Conservation (phyloP, 2,888 invertebrate genomes). For the Seira musarum region DNA sequence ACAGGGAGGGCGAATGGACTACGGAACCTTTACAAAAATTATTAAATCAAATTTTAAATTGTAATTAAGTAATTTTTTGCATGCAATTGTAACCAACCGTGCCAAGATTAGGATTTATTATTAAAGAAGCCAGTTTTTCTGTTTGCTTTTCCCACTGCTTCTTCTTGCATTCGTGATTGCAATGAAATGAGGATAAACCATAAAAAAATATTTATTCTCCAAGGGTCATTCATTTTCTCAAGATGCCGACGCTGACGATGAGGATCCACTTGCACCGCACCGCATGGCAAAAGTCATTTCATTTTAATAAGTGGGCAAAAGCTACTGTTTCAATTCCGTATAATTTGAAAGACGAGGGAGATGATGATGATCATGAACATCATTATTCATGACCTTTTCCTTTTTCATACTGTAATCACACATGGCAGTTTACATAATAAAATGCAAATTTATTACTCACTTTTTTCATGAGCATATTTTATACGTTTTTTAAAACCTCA, state of each 20-base stretch:
- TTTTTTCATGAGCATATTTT: background rate
- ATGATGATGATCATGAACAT: constrained; percentile 4
- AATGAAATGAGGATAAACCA: too few species aligned
- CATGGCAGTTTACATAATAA: constrained; percentile 8
- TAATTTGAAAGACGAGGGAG: background rate
- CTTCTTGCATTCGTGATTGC: background rate
- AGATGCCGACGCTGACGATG: constrained; percentile 1
- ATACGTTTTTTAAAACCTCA: too few species aligned
- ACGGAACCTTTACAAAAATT: too few species aligned
- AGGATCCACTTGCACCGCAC: too few species aligned
- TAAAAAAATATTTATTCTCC: background rate
- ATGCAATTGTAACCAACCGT: too few species aligned
- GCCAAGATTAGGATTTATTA: too few species aligned
- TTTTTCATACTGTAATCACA: constrained; percentile 6
- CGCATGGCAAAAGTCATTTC: too few species aligned
- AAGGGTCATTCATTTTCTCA: constrained; percentile 11
- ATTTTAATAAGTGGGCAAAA: background rate
- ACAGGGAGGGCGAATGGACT: too few species aligned
- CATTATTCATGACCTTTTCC: background rate
- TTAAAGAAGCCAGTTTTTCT: background rate
- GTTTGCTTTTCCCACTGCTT: background rate
- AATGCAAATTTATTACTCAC: constrained; percentile 11
- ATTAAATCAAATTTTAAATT: background rate
- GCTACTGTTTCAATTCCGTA: constrained; percentile 8
- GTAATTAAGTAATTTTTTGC: background rate